phyloP scores from a whole-genome alignment of 2,797 vertebrate genomes.

The Arrhamphus sclerolepis region DNA sequence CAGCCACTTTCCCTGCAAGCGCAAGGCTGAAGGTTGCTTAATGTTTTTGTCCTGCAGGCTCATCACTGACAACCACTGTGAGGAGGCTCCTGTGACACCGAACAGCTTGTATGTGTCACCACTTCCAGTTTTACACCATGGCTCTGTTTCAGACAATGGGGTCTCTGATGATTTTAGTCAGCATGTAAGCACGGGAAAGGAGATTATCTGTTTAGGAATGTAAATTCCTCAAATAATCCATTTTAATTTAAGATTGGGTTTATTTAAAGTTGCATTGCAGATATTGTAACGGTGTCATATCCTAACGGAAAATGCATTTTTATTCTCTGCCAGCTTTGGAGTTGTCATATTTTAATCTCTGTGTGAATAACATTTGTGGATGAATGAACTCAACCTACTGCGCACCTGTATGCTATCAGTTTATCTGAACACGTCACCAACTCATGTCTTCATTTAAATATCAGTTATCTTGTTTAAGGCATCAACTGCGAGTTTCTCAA shows the following conservation, averaged over 20 bases:
- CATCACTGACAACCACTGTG: background rate
- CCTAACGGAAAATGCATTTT: too few species aligned
- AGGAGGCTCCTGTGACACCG: constrained; percentile 21
- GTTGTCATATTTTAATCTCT: too few species aligned
- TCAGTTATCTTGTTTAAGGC: background rate
- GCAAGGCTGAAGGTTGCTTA: background rate
- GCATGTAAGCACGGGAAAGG: constrained; percentile 43
- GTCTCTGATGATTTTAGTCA: constrained; percentile 54
- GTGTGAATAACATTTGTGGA: too few species aligned
- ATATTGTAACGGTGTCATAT: background rate
- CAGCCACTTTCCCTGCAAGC: constrained; percentile 19
- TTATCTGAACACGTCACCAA: too few species aligned
- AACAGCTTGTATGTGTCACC: constrained; percentile 27
- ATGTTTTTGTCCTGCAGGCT: constrained; percentile 18
- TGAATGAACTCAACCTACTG: too few species aligned
- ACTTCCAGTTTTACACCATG: constrained; percentile 43
- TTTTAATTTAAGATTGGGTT: constrained; percentile 44
- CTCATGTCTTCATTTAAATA: too few species aligned
- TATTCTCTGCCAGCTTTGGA: too few species aligned
- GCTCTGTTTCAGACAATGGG: constrained; percentile 50
- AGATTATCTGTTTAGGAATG: constrained; percentile 74
- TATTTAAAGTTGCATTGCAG: constrained; percentile 7
- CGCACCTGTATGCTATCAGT: too few species aligned
- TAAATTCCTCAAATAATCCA: constrained; percentile 61
- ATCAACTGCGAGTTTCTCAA: background rate